Evolutionary conservation across 2,888 invertebrate species (phyloP).

Genomic region (Craniophora ligustri): DNA sequence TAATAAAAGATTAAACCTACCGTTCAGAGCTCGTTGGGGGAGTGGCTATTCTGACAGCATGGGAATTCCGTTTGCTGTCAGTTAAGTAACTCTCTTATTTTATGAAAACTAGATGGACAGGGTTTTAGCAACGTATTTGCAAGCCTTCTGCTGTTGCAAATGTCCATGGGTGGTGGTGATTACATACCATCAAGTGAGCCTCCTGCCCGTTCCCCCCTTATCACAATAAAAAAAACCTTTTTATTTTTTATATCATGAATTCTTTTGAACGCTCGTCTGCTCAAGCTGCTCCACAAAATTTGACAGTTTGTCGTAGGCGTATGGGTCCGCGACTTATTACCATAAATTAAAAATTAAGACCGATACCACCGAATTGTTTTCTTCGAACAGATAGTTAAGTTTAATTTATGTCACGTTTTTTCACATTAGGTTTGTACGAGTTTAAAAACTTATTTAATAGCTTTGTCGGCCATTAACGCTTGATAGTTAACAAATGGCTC

Average conservation of each 20-base stretch:
- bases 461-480: conserved; percentile 35
- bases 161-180: no score
- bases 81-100: no score
- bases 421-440: conserved; percentile 38
- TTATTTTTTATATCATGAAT: background rate
- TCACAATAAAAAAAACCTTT: no score
- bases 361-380: conserved; percentile 71
- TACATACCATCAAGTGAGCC: no score
- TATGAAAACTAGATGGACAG: no score
- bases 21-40: no score
- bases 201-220: no score
- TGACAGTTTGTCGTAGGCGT: conserved; percentile 70
- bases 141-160: no score
- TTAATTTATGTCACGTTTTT: conserved; percentile 60
- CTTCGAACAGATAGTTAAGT: conserved; percentile 68
- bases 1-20: no score
- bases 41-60: no score
- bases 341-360: conserved; percentile 77
- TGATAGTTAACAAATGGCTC: conserved; percentile 50
- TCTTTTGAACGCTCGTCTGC: conserved; percentile 40
- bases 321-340: conserved; percentile 67
- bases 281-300: conserved; percentile 47
- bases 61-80: no score
- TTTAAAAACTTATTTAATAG: conserved; percentile 50
- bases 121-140: no score